These are phyloP conservation scores for Colletes collaris DNA, from an alignment of 2,888 invertebrate genomes.

Conservation along the genomic window DNA sequence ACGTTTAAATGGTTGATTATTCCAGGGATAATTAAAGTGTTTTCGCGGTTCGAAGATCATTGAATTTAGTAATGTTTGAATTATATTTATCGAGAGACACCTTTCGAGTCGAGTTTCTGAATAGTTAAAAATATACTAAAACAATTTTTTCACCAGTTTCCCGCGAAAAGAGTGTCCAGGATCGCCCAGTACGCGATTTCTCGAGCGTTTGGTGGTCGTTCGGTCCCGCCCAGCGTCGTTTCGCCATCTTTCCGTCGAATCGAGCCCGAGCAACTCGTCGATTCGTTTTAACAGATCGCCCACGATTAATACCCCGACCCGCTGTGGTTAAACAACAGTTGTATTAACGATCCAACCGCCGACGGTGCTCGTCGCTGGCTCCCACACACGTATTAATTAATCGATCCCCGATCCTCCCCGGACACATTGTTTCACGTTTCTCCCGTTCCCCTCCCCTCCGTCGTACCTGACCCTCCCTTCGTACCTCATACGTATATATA, in stretches of 20 bases:
- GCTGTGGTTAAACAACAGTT: constrained; percentile 51
- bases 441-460: neutral
- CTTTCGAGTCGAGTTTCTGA: no score
- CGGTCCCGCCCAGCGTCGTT: constrained; percentile 19
- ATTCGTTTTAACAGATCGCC: no score
- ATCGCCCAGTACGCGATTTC: no score
- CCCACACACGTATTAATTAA: constrained; percentile 40
- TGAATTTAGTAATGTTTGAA: no score
- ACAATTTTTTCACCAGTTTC: no score
- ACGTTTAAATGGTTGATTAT: no score
- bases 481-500: constrained; percentile 68
- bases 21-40: no score
- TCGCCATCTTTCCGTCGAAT: constrained; percentile 33
- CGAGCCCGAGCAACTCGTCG: neutral
- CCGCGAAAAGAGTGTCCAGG: no score
- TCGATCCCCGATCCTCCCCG: constrained; percentile 20
- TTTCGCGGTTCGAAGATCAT: no score
- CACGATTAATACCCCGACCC: constrained; percentile 42
- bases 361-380: constrained; percentile 47
- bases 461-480: constrained; percentile 43
- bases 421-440: neutral
- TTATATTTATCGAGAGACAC: no score
- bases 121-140: no score
- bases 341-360: constrained; percentile 48
- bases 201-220: neutral